Conservation (phyloP, 1,140 invertebrate genomes). For the Caenorhabditis tropicalis region DNA sequence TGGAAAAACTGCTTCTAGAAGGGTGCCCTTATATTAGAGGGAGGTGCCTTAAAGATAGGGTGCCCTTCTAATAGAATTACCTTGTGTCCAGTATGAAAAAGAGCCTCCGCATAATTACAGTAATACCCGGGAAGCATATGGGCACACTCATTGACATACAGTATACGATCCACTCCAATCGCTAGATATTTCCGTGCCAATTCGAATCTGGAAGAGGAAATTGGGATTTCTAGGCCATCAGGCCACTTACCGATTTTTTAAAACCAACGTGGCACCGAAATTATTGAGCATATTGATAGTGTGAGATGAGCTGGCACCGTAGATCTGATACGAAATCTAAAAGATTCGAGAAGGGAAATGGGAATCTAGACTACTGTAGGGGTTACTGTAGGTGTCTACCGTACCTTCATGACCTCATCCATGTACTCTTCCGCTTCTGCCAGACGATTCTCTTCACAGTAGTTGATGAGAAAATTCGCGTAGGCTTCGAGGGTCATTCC, state of each 20-base stretch:
- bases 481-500: constrained; percentile 67
- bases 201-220: constrained; percentile 64
- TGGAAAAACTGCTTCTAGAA: neutral
- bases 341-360: too few species aligned
- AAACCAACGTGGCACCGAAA: constrained; percentile 64
- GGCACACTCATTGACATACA: constrained; percentile 61
- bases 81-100: constrained; percentile 67
- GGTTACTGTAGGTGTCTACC: too few species aligned
- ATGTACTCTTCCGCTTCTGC: constrained; percentile 69
- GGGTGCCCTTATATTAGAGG: too few species aligned
- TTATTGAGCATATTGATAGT: constrained; percentile 66
- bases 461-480: constrained; percentile 67
- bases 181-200: constrained; percentile 65
- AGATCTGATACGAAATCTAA: constrained; percentile 69
- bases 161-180: constrained; percentile 64
- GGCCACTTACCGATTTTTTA: constrained; percentile 61
- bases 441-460: constrained; percentile 62
- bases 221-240: too few species aligned
- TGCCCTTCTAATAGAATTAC: too few species aligned
- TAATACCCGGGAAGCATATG: constrained; percentile 59
- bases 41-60: too few species aligned
- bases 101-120: constrained; percentile 70
- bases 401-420: constrained; percentile 69
- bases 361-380: too few species aligned
- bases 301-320: constrained; percentile 63